Evolutionary conservation across 2,888 invertebrate genomes (phyloP).

Genomic region (Caenorhabditis auriculariae): DNA sequence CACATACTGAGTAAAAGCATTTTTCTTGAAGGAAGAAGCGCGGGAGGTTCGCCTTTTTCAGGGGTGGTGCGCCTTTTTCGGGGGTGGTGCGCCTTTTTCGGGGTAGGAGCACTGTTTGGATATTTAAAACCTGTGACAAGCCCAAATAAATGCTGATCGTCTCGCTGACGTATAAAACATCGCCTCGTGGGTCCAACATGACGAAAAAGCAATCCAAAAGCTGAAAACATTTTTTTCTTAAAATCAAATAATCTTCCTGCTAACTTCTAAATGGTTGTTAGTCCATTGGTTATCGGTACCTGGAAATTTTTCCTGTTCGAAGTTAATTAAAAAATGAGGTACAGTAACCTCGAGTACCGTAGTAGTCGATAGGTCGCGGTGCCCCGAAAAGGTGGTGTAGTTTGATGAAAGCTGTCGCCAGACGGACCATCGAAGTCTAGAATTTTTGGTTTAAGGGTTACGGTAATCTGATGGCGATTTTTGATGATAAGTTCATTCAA

Average conservation of each 20-base stretch:
- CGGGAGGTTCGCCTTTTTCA: no score
- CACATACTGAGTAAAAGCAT: no score
- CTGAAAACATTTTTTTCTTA: constrained; percentile 66
- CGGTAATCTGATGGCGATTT: no score
- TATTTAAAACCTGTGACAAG: constrained; percentile 98
- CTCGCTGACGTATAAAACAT: constrained; percentile 98
- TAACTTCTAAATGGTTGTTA: constrained; percentile 32
- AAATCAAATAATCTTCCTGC: background rate
- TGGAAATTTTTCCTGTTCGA: background rate
- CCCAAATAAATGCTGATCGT: constrained; percentile 99
- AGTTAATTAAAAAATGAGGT: background rate
- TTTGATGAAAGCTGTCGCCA: constrained; percentile 46
- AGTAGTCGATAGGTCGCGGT: constrained; percentile 1
- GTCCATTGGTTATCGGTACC: constrained; percentile 26
- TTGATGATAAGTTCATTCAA: no score
- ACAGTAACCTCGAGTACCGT: background rate
- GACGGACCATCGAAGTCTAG: constrained; percentile 46
- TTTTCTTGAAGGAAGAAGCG: no score
- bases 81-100: background rate
- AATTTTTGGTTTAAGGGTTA: background rate
- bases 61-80: background rate
- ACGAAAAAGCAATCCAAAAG: constrained; percentile 96
- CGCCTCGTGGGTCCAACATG: constrained; percentile 89
- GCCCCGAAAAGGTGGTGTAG: constrained; percentile 27
- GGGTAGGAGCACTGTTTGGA: background rate